Base-by-base conservation (phyloP, 2,113 vertebrate genomes). In the Tenebrosternarchus preto region DNA sequence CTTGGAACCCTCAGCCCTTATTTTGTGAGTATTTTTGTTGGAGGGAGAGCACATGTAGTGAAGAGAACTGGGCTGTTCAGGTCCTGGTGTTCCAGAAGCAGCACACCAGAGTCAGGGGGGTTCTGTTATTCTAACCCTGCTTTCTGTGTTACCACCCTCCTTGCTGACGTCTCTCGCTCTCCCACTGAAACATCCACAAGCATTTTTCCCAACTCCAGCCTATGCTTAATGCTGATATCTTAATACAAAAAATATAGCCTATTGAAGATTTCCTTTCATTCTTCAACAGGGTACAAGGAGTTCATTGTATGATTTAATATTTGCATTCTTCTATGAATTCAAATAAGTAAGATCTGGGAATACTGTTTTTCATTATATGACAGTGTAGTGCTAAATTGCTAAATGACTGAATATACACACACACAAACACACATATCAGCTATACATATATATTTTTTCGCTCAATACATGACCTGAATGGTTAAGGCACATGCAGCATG, bases 11-110 rank as follows among this genome's bases (percentile, higher is more conserved):
- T 87, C 87, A 77, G 88, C 88, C 90, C 91, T 93, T 93, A 92
- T 93, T 92, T 89, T 92, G 89, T 90, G 87, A 90, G 91, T 93
- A 90, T 94, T 94, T 92, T 90, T 91, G 87, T 94, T 94, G 93
- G 92, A 91, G 87, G 79, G 82, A 12, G 39, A 82, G 57, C 81
- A 75, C 73, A 88, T 92, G 89, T 91, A 90, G 89, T 90, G 90
- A 92, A 91, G 90, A 80, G 88, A 91, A 90, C 88, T 87, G 84
- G 89, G 90, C 91, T 86, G 55, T 84, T 72, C 92, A 90, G 91
- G 88, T 85, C 80, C 1, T 9, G 72, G 81, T 60, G 88, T 91
- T 92, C 92, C 92, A 93, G 90, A 85, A 92, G 90, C 87, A 89
- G 91, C 86, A 88, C 89, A 89, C 86, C 84, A 87, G 88, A 92